Evolutionary conservation across 2,797 vertebrate genomes (phyloP), one percentile per base, ranked within the genome.

Genomic region (Pachyuromys duprasi): DNA sequence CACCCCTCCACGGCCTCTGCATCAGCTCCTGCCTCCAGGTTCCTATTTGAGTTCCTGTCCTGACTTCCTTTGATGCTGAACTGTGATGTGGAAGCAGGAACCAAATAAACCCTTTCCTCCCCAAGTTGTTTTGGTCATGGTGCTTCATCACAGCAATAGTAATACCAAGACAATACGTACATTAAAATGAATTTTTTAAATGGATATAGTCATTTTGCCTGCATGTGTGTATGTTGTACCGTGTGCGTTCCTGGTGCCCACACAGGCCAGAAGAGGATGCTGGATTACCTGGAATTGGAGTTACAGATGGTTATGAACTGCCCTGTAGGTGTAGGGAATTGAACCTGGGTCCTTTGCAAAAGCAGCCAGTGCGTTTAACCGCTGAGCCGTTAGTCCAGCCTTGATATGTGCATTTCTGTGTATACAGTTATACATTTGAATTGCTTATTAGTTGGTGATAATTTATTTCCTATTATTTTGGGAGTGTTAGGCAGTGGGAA

Each of bases 401-500:
- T 39, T 22, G 15, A 24, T 24, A 55, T 45, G 8, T n/a, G 3
- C n/a, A 15, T 55, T 12, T 28, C 11, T 39, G 5, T 17, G 12
- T 74, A 49, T 8, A 55, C 9, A 53, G 9, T 33, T 84, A 22
- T 26, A 28, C 55, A 81, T 78, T 72, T 89, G 67, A 63, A 76
- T 63, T 89, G 14, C 24, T 39, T 83, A 15, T 82, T 89, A 60
- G 39, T 87, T 65, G 57, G 13, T 57, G 60, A 65, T 49, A 49
- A 72, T 67, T 83, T 42, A 75, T 94, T 69, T 76, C 49, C 76
- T 86, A 4, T 91, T 83, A 49, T 72, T 83, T 92, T 79, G 62
- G 74, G 55, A 70, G 22, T 63, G 2, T 83, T 91, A 53, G 36
- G 33, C 31, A 62, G 28, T 65, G 26, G 49, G 33, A 84, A 45